These are phyloP conservation scores for Dioctria rufipes DNA, from an alignment of 2,888 invertebrate species.

Conservation along the genomic window DNA sequence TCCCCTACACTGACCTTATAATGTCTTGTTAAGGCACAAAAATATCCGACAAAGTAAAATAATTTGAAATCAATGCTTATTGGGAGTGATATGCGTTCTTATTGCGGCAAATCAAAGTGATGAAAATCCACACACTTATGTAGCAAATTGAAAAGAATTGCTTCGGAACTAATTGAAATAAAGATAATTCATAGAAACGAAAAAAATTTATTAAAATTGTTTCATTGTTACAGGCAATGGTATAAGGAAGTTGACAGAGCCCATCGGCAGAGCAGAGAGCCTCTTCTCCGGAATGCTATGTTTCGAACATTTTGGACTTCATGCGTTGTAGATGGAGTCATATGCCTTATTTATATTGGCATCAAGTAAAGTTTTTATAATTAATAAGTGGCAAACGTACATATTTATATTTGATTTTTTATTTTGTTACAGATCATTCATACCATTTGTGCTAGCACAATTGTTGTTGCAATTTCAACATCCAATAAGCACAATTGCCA, in stretches of 20 bases:
- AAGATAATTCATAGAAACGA: background rate
- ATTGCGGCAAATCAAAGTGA: conserved; percentile 23
- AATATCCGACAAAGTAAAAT: no score
- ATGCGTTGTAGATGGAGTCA: conserved; percentile 77
- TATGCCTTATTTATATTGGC: conserved; percentile 72
- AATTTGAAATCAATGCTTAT: background rate
- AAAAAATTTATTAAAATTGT: background rate
- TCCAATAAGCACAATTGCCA: conserved; percentile 54
- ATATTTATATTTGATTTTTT: background rate
- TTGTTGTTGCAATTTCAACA: conserved; percentile 68
- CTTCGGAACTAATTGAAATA: background rate
- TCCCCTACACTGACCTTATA: no score
- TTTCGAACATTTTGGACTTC: conserved; percentile 80
- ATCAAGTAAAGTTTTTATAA: conserved; percentile 65
- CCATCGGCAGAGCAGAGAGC: conserved; percentile 74
- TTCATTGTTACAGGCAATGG: conserved; percentile 75
- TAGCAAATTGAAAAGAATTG: no score
- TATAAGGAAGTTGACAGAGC: conserved; percentile 76
- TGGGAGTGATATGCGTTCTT: background rate
- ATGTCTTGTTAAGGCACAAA: no score
- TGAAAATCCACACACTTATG: no score
- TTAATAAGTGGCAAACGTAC: background rate
- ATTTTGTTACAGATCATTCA: conserved; percentile 65
- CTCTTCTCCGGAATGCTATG: conserved; percentile 78
- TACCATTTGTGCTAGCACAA: conserved; percentile 70